Conservation (phyloP, 2,797 vertebrate genomes). For the Hephaestus fuliginosus region DNA sequence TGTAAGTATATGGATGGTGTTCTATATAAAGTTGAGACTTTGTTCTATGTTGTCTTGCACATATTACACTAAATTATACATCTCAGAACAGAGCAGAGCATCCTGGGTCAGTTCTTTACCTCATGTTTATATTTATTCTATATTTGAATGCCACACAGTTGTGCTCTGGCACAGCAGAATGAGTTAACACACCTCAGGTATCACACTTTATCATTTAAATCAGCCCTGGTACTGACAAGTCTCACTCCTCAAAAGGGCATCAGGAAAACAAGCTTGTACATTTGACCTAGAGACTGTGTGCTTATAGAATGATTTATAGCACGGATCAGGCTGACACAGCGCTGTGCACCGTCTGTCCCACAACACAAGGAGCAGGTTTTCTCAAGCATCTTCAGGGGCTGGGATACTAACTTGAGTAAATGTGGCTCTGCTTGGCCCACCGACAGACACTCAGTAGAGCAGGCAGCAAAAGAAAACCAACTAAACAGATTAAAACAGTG, state of each 20-base stretch:
- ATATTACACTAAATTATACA: not conserved
- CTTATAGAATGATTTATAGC: conserved; percentile 61
- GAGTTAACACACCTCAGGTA: conserved; percentile 30
- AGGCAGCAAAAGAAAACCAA: conserved; percentile 33
- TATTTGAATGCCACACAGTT: conserved; percentile 18
- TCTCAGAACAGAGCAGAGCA: not conserved
- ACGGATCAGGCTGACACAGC: conserved; percentile 58
- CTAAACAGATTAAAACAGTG: conserved; percentile 38
- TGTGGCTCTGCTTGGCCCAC: conserved; percentile 20
- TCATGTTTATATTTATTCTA: conserved; percentile 18
- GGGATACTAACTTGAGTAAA: conserved; percentile 28
- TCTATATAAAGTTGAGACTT: not conserved
- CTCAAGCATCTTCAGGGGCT: conserved; percentile 26
- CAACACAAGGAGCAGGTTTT: conserved; percentile 16
- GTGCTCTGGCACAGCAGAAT: conserved; percentile 4
- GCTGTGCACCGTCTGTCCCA: conserved; percentile 38
- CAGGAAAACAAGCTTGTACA: conserved; percentile 69
- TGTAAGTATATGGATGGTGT: not conserved
- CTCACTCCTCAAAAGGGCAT: conserved; percentile 74
- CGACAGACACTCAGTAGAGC: conserved; percentile 27
- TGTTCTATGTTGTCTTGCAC: not conserved
- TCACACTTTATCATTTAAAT: conserved; percentile 75
- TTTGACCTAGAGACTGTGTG: conserved; percentile 38
- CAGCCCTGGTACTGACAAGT: conserved; percentile 61
- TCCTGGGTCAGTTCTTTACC: conserved; percentile 12